Base-by-base conservation (phyloP, 2,888 invertebrate genomes). In the Exephanes ischioxanthus region DNA sequence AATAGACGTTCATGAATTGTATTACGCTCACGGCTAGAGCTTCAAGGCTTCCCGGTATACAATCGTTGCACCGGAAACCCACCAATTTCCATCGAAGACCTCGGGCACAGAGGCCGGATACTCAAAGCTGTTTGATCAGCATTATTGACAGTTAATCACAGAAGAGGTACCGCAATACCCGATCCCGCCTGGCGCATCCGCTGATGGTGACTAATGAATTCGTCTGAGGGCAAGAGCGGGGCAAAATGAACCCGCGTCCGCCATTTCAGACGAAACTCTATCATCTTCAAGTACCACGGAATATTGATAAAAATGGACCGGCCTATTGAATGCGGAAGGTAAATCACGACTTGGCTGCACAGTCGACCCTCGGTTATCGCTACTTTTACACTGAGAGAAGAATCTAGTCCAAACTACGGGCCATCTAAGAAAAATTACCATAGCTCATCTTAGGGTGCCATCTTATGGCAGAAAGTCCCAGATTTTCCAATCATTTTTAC, bases 51-150 rank as follows among this genome's bases (percentile, higher is more conserved):
- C 53, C 4, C n/a, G 53, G n/a, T 16, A 19, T 19, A 55, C 53
- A 9, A 55, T n/a, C 53, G 53, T 55, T 48, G 45, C 45, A 19
- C 19, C n/a, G 53, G 33, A 33, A 30, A n/a, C 16, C 16, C 16
- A 30, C 33, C 16, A 63, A 63, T 33, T 63, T 33, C 63, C 11
- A n/a, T 30, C 16, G 16, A 4, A 33, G 61, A 61, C 45, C 16
- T 1, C 16, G 7, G 5, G 26, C 14, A 48, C 22, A 51, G 26
- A 51, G 26, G 30, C 26, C 14, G 55, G 19, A 22, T 80, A 19
- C 26, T 19, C 66, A 66, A 67, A 80, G 72, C 41, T 80, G 41
- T 80, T 73, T 80, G 55, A 58, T 30, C 63, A 71, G 30, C 63
- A 45, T 53, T 22, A 71, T 66, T n/a, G 48, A 55, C 53, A 30